Base-by-base conservation (phyloP, 2,797 vertebrate species). In the Bradypus variegatus region DNA sequence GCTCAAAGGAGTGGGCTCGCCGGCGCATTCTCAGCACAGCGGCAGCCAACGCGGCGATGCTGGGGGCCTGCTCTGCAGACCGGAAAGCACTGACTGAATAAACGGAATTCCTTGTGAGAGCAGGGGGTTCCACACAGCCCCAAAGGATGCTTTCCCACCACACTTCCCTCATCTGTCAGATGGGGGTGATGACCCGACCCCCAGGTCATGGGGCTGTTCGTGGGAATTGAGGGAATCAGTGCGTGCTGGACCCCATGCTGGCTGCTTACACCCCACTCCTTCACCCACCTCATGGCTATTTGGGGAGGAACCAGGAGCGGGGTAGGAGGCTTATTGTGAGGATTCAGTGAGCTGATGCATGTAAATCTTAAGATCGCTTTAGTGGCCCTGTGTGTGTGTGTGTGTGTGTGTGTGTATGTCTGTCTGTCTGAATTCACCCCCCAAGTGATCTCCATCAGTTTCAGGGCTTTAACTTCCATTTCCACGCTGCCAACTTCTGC, bases 1-100 rank as follows among this genome's bases (percentile, higher is more conserved):
- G 65, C 60, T 70, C 55, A 16, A 23, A 67, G 67, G 89, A n/a
- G 27, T 1, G 11, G n/a, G 27, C 76, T 79, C 82, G 11, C 19
- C 2, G 1, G 50, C 19, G 18, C 36, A 2, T 6, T 11, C 38
- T 15, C 2, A 60, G 18, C 50, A 1, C 19, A 10, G 4, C 0
- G 53, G 62, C 38, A 78, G n/a, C 6, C 5, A 6, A 29, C 0
- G 3, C 62, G 3, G 31, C 8, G 77, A 4, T 4, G 25, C 29
- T 6, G 4, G 29, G 15, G 8, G n/a, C 75, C 82, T 33, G 64
- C 75, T 60, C 81, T n/a, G 31, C 64, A 33, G 50, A 29, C 31
- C 13, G 50, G 27, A 23, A 3, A 1, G 31, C 8, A 18, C 58
- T 16, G 33, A 65, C 36, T 0, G 18, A 79, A 45, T 8, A 27